These are phyloP conservation scores for Oeneis ivallda DNA, from an alignment of 2,888 invertebrate species.

Conservation along the genomic window DNA sequence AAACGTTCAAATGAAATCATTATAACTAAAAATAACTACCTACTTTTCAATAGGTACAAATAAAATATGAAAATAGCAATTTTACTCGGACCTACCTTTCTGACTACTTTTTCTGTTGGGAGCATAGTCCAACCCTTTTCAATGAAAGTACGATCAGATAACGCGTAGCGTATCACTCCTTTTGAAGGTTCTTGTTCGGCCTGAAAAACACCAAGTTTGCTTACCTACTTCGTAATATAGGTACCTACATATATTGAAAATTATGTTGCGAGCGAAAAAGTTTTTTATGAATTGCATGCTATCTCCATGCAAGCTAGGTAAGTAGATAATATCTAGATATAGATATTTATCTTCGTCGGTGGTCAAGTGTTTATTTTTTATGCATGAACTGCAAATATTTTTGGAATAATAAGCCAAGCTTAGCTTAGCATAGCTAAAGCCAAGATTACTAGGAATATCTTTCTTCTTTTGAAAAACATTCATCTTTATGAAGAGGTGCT, in stretches of 20 bases:
- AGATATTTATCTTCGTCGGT: too few species aligned
- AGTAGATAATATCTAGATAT: too few species aligned
- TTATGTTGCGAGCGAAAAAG: neutral
- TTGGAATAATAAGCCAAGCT: too few species aligned
- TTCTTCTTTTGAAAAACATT: too few species aligned
- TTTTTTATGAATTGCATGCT: too few species aligned
- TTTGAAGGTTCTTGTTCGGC: constrained; percentile 50
- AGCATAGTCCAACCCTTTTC: constrained; percentile 75
- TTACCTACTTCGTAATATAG: neutral
- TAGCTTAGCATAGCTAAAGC: too few species aligned
- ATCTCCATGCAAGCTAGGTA: too few species aligned
- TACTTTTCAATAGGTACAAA: neutral
- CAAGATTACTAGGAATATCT: too few species aligned
- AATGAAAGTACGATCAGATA: constrained; percentile 69
- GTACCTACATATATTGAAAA: neutral
- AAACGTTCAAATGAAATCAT: too few species aligned
- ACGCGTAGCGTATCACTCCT: constrained; percentile 62
- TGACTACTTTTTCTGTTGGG: constrained; percentile 72
- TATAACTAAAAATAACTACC: neutral
- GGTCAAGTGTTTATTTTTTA: too few species aligned
- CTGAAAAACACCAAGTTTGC: constrained; percentile 45
- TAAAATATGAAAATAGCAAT: neutral
- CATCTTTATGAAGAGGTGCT: too few species aligned
- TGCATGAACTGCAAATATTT: too few species aligned
- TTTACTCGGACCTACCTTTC: constrained; percentile 62